These are phyloP conservation scores for Eurois occulta DNA, from an alignment of 2,888 invertebrate genomes.

Conservation along the genomic window DNA sequence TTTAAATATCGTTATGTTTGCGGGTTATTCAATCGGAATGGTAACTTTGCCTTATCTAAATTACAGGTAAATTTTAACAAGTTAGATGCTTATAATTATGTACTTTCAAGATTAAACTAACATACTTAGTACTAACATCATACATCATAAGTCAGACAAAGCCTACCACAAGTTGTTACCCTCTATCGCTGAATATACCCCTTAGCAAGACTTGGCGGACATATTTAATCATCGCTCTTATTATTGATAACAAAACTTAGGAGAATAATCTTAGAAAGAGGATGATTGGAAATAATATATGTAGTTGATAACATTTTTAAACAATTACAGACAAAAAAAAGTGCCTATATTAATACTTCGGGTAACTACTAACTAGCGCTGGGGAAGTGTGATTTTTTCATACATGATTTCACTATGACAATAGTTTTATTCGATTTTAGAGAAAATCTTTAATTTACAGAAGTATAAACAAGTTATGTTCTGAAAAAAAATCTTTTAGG, in stretches of 20 bases:
- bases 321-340: background rate
- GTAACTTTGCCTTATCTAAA: background rate
- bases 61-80: background rate
- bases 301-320: background rate
- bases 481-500: background rate
- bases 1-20: background rate
- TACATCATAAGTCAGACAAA: background rate
- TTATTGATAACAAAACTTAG: background rate
- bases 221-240: background rate
- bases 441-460: background rate
- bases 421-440: background rate
- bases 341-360: too few species aligned
- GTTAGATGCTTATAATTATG: too few species aligned
- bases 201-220: background rate
- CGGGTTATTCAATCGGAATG: background rate
- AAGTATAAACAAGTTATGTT: background rate
- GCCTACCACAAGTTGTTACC: background rate
- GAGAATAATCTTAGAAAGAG: background rate
- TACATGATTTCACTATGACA: background rate
- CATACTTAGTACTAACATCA: background rate
- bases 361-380: background rate
- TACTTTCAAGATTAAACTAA: background rate
- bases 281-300: background rate
- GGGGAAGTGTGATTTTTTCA: conserved; percentile 14
- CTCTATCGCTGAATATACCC: background rate